Percentiles rank a stretch among this genome's conserved stretches.
Evolutionary conservation across 2,797 vertebrate species (phyloP).

Genomic region (Orientallactaga sibirica): DNA sequence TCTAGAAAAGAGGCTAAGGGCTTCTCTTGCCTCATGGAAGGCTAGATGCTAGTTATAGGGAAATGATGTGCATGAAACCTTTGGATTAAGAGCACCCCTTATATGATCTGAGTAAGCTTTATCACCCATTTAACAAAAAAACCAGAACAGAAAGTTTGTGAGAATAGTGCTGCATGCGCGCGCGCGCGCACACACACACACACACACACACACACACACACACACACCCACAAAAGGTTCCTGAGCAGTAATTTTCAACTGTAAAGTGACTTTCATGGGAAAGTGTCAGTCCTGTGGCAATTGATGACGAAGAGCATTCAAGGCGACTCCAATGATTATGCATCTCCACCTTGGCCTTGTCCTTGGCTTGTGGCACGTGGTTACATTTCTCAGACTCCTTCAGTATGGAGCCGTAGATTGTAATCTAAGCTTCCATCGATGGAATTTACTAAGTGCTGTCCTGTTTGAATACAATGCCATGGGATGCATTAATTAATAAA

Average conservation of each 20-base stretch:
- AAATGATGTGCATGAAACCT: background rate
- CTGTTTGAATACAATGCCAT: background rate
- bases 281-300: background rate
- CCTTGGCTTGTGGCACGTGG: background rate
- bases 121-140: background rate
- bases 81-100: background rate
- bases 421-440: background rate
- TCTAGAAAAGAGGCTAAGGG: background rate
- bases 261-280: background rate
- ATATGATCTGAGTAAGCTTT: background rate
- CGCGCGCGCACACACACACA: no score
- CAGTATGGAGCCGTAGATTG: background rate
- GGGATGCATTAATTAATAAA: slow-evolving; percentile 8
- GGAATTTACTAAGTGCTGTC: background rate
- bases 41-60: background rate
- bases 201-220: no score
- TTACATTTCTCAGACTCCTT: background rate
- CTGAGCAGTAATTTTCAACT: background rate
- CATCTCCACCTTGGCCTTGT: background rate
- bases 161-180: rapidly evolving
- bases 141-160: background rate
- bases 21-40: background rate
- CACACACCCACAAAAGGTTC: background rate
- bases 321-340: background rate
- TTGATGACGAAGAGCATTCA: background rate